Evolutionary conservation across 1,140 invertebrate species (phyloP), one percentile per base, ranked within the genome.

Genomic region (Drosophila virilis): DNA sequence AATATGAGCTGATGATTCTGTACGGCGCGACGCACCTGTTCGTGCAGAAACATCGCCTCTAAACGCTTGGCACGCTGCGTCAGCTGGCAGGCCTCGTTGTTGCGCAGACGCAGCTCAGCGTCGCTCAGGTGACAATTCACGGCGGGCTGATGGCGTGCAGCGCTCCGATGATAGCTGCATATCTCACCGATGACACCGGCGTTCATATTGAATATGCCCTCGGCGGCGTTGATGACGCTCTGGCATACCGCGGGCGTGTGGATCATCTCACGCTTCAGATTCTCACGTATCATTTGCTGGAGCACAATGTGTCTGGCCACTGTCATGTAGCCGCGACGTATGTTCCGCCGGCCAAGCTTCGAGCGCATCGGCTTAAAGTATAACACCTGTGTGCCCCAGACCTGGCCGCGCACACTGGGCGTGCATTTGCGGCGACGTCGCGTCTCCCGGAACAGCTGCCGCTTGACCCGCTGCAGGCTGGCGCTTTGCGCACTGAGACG

Each of bases 1-100:
- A 91, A 28, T 33, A 91, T 82, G 1, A 76, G 50, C 42, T 88
- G 60, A 54, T 85, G 79, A 10, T 75, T 78, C 35, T 85, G 70
- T 5, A 68, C 38, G 6, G 78, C 70, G 7, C 67, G 35, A 10
- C 78, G 80, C 50, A 85, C 64, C 43, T 91, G 78, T 28, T 91
- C 75, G 38, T 89, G 78, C 22, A 84, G 58, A 4, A 84, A 73
- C 60, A 88, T 68, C 42, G 77, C 81, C 51, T 86, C 81, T 43
- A 91, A 42, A 8, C 76, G 72, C 61, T 78, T 86, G 52, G 79
- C 80, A 5, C 85, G 62, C 33, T 77, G 61, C 0, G 74, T 84
- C 40, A 88, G 60, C 0, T 64, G 62, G 12, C 77, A 83, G 9
- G 83, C 74, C 22, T 89, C 68, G 8, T 58, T 76, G 37, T 70